Percentiles rank a stretch among this genome's conserved stretches.
Conservation (phyloP, 2,888 invertebrate species). For the Nemotelus nigrinus region DNA sequence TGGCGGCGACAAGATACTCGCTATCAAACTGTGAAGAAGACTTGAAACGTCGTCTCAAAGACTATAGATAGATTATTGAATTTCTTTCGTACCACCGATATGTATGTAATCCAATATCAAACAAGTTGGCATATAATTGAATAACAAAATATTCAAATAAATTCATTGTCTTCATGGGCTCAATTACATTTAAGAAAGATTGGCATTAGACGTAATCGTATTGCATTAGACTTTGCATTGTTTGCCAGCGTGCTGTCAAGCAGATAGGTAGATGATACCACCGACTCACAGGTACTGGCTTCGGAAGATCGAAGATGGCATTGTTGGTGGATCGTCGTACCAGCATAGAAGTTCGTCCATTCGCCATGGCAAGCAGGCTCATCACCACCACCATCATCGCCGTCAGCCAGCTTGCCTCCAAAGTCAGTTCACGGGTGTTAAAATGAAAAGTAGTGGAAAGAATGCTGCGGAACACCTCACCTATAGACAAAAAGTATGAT, state of each 20-base stretch:
- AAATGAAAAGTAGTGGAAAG: constrained; percentile 12
- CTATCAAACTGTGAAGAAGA: too few species aligned
- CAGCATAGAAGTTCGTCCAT: neutral
- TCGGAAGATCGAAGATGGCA: too few species aligned
- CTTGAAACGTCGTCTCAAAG: too few species aligned
- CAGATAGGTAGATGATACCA: neutral
- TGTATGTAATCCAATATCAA: constrained; percentile 48
- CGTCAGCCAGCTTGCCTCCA: neutral
- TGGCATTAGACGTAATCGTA: constrained; percentile 52
- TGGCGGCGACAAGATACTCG: neutral
- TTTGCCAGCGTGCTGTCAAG: constrained; percentile 37
- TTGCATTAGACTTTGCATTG: constrained; percentile 48
- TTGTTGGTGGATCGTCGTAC: neutral
- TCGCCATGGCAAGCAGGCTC: constrained; percentile 7
- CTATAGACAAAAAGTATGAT: constrained; percentile 28
- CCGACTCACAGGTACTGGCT: neutral
- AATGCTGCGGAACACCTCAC: constrained; percentile 17
- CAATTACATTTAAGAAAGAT: constrained; percentile 52
- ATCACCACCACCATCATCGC: constrained; percentile 21
- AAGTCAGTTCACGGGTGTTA: constrained; percentile 10
- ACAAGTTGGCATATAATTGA: constrained; percentile 50
- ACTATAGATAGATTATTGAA: constrained; percentile 41
- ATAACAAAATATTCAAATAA: constrained; percentile 51
- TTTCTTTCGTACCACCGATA: constrained; percentile 46
- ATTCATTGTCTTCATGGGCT: constrained; percentile 52